Percentiles rank a stretch among this genome's conserved stretches.
Conservation (phyloP, 2,113 vertebrate species). For the Ciconia boyciana region DNA sequence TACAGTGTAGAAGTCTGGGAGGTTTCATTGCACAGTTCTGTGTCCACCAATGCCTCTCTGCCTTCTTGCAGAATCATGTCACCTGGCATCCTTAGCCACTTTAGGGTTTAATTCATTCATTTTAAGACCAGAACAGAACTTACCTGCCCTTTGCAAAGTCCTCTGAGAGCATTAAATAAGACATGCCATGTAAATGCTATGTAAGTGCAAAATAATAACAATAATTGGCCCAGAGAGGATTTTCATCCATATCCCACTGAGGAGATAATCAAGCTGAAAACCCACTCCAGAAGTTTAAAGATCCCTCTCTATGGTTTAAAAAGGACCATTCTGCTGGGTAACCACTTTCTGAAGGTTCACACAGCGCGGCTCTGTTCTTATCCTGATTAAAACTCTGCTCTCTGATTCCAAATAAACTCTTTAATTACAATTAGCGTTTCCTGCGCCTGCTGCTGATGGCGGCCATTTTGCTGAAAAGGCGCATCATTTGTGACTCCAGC, state of each 20-base stretch:
- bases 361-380: constrained; percentile 20
- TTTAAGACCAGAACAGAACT: background rate
- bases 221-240: background rate
- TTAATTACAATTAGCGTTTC: constrained; percentile 56
- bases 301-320: background rate
- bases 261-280: constrained; percentile 35
- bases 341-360: constrained; percentile 38
- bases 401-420: constrained; percentile 47
- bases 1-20: background rate
- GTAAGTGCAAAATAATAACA: background rate
- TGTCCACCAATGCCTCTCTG: background rate
- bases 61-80: background rate
- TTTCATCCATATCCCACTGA: constrained; percentile 9
- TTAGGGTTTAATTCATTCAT: background rate
- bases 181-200: background rate
- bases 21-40: background rate
- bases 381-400: constrained; percentile 56
- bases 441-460: constrained; percentile 20
- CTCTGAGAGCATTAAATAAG: background rate
- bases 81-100: background rate
- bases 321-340: constrained; percentile 3
- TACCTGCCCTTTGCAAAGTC: background rate
- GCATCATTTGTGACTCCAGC: background rate
- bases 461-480: constrained; percentile 33
- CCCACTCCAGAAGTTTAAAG: constrained; percentile 15